Evolutionary conservation across 2,113 vertebrate genomes (phyloP).

Genomic region (Butorides virescens): DNA sequence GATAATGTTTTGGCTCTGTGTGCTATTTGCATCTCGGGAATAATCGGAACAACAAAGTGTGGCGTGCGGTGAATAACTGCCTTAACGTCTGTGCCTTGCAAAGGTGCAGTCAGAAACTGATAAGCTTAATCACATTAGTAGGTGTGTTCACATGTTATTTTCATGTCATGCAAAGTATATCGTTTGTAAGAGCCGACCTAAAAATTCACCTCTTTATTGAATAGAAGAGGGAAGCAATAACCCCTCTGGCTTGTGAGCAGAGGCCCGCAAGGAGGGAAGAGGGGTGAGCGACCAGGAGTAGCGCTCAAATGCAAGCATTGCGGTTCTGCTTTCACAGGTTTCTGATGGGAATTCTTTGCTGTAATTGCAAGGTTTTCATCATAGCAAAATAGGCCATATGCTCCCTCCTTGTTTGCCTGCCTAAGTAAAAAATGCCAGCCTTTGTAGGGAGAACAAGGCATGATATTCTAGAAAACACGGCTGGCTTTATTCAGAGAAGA

Average conservation of each 20-base stretch:
- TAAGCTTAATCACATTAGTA: background rate
- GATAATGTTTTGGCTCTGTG: background rate
- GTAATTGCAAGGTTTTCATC: conserved; percentile 3
- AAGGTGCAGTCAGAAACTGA: background rate
- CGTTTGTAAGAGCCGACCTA: background rate
- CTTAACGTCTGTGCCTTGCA: background rate
- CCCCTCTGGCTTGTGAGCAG: background rate
- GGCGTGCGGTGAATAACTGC: background rate
- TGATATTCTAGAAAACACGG: background rate
- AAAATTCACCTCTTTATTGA: background rate
- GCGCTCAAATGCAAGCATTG: background rate
- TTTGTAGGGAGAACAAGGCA: background rate
- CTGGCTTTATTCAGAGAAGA: background rate
- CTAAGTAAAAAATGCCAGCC: background rate
- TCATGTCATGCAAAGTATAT: background rate
- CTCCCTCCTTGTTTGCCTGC: background rate
- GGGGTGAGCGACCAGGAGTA: fast-evolving
- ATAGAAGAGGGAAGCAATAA: background rate
- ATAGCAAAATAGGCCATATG: conserved; percentile 15
- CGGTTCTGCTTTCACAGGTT: background rate
- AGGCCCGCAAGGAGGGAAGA: background rate
- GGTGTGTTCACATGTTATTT: background rate
- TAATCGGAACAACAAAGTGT: background rate
- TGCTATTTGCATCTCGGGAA: background rate
- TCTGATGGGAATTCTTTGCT: conserved; percentile 10